Evolutionary conservation across 2,797 vertebrate species (phyloP), one percentile per base, ranked within the genome.

Genomic region (Vireo griseus): DNA sequence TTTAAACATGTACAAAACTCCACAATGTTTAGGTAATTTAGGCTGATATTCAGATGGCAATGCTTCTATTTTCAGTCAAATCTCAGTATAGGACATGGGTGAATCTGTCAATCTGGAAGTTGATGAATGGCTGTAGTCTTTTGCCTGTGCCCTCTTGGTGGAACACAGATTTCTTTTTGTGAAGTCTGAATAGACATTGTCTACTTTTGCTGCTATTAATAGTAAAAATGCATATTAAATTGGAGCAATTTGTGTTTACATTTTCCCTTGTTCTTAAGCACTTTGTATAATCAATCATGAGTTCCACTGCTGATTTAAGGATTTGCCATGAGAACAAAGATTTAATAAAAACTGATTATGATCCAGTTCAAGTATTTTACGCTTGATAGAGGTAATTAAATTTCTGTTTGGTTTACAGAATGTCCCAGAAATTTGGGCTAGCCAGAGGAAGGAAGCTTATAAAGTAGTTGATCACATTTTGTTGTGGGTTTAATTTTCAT

Each of bases 261-360:
- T 62, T 81, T 89, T 86, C 25, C 6, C 31, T 58, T 86, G 11
- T 51, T 82, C 24, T 79, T n/a, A 40, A 78, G 28, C 25, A 21
- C 25, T 54, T 50, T 15, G 14, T 57, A 1, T 69, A 59, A 62
- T 72, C 0, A 0, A n/a, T 88, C 6, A 0, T 18, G 52, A 39
- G 28, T 76, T 90, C 62, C 16, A 5, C 44, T 67, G 19, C 24
- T 65, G 52, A 52, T 69, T 39, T 69, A 92, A 90, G 50, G 55
- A 19, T 67, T 77, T 78, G 40, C 31, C 24, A 2, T 50, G 28
- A 48, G 55, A 25, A 40, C 3, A 3, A 48, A 54, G 25, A 69
- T 52, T 44, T 35, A 81, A 75, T 62, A 66, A 65, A 78, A 82
- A 40, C 26, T 40, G 26, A 10, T 78, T 39, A n/a, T 47, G 37